These are phyloP conservation scores for Chelmon rostratus DNA, from an alignment of 2,797 vertebrate species.

Conservation along the genomic window DNA sequence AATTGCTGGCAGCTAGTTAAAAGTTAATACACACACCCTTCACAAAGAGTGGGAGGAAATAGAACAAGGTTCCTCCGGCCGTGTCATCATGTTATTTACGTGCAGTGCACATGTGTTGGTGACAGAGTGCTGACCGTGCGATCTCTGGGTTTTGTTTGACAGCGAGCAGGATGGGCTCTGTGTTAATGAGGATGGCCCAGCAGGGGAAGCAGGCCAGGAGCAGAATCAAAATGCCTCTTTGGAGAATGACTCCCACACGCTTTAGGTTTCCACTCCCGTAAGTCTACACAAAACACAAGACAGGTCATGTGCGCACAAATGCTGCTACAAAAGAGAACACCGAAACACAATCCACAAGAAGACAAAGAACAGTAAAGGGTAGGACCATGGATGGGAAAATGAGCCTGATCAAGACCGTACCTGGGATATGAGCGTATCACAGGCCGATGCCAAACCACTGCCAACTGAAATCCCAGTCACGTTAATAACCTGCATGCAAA, in stretches of 20 bases:
- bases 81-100: constrained; percentile 30
- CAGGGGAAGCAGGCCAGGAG: constrained; percentile 86
- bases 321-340: not conserved
- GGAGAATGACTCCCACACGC: constrained; percentile 88
- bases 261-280: constrained; percentile 88
- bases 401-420: constrained; percentile 43
- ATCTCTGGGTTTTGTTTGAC: constrained; percentile 84
- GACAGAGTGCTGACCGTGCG: constrained; percentile 80
- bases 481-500: constrained; percentile 84
- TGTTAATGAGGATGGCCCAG: constrained; percentile 90
- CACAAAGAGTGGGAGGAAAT: no score
- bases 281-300: constrained; percentile 72
- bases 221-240: constrained; percentile 81
- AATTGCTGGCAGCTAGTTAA: not conserved
- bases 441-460: constrained; percentile 85
- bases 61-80: no score
- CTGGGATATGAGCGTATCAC: constrained; percentile 90
- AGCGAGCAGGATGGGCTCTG: constrained; percentile 80
- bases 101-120: constrained; percentile 38
- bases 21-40: no score
- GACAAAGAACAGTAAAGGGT: not conserved
- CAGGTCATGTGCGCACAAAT: not conserved
- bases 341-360: not conserved
- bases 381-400: not conserved
- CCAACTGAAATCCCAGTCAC: constrained; percentile 86